Percentiles rank a stretch among this genome's conserved stretches.
phyloP scores from a whole-genome alignment of 2,113 vertebrate species.

The Orthonyx spaldingii region DNA sequence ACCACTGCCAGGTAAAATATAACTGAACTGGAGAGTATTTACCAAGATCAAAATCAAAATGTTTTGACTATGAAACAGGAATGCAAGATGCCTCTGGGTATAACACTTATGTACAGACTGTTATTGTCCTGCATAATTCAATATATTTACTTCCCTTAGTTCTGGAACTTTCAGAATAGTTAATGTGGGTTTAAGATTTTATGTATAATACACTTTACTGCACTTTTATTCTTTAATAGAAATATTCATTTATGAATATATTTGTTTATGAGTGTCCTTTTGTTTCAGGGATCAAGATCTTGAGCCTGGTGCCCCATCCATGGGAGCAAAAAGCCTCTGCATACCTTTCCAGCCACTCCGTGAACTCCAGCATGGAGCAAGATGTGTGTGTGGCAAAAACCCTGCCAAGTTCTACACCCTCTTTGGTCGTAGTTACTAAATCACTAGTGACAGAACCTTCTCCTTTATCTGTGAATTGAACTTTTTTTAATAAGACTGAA shows the following conservation, averaged over 20 bases:
- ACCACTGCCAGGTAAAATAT: conserved; percentile 88
- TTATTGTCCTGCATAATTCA: neutral
- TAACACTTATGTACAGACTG: neutral
- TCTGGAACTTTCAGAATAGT: neutral
- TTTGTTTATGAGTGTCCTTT: neutral
- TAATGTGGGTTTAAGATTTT: neutral
- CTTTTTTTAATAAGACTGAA: conserved; percentile 46
- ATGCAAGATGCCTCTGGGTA: neutral
- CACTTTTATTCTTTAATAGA: neutral
- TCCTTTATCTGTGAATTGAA: conserved; percentile 24
- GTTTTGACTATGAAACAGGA: neutral
- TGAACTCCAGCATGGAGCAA: conserved; percentile 78
- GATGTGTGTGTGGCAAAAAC: conserved; percentile 85
- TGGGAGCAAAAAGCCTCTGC: conserved; percentile 98
- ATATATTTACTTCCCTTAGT: neutral
- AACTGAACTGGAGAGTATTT: neutral
- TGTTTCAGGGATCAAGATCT: conserved; percentile 91
- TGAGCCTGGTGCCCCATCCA: conserved; percentile 94
- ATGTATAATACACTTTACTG: neutral
- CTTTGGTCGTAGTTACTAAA: conserved; percentile 94
- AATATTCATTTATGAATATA: neutral
- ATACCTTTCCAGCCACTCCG: conserved; percentile 91
- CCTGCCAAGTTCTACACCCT: conserved; percentile 92
- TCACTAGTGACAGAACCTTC: neutral
- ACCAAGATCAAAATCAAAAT: neutral